Percentiles rank a stretch among this genome's conserved stretches.
Conservation (phyloP, 1,140 invertebrate species). For the Meloidogyne hapla region DNA sequence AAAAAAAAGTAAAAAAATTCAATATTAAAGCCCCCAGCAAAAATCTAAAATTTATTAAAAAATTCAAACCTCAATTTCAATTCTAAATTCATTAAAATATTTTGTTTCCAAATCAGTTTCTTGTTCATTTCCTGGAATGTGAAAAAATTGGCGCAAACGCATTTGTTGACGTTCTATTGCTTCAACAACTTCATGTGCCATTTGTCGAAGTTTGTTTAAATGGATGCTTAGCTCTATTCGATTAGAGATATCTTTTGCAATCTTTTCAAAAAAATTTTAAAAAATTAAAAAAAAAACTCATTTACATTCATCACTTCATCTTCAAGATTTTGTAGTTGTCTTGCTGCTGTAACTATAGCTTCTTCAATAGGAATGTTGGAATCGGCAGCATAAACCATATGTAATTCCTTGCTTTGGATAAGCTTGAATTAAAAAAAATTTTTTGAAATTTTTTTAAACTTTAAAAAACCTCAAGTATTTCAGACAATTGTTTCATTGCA, state of each 20-base stretch:
- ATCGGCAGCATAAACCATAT: slow-evolving; percentile 19
- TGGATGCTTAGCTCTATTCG: slow-evolving; percentile 34
- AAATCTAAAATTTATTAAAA: neutral
- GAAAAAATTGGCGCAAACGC: slow-evolving; percentile 17
- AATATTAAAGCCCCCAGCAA: too few species aligned
- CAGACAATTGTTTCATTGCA: slow-evolving; percentile 32
- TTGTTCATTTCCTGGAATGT: slow-evolving; percentile 29
- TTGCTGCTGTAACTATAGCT: slow-evolving; percentile 16
- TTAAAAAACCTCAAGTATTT: slow-evolving; percentile 39
- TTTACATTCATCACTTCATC: slow-evolving; percentile 33
- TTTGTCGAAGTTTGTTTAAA: slow-evolving; percentile 15
- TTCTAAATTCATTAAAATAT: slow-evolving; percentile 31
- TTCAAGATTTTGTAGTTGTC: slow-evolving; percentile 28
- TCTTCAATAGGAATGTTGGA: slow-evolving; percentile 8
- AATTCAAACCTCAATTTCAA: slow-evolving; percentile 22
- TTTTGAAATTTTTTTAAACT: too few species aligned
- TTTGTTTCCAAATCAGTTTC: slow-evolving; percentile 11
- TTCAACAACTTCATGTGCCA: slow-evolving; percentile 32
- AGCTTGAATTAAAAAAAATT: slow-evolving; percentile 20
- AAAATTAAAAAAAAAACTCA: neutral
- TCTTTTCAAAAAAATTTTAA: slow-evolving; percentile 23
- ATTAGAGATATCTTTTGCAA: slow-evolving; percentile 31
- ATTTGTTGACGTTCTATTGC: slow-evolving; percentile 25
- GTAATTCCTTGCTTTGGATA: slow-evolving; percentile 25
- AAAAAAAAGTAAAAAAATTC: too few species aligned